Evolutionary conservation across 2,113 vertebrate species (phyloP).

Genomic region (Hepsetus odoe): DNA sequence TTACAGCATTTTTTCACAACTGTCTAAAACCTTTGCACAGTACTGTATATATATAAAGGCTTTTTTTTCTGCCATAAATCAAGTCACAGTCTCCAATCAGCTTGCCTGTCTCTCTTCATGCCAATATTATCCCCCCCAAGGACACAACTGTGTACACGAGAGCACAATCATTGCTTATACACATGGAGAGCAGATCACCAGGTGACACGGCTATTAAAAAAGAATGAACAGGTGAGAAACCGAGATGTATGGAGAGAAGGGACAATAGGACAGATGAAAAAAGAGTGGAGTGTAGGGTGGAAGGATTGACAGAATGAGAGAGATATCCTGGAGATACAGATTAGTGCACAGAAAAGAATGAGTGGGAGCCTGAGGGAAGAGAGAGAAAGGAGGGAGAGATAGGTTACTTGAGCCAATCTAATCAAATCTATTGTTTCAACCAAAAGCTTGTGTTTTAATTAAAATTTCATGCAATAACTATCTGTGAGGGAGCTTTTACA

Average conservation of each 20-base stretch:
- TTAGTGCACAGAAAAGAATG: not conserved
- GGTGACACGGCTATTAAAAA: conserved; percentile 48
- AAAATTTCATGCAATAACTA: no score
- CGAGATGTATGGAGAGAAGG: conserved; percentile 40
- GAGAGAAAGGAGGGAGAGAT: conserved; percentile 27
- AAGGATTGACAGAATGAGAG: conserved; percentile 45
- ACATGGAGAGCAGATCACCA: conserved; percentile 1
- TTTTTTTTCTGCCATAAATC: no score
- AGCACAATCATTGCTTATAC: not conserved
- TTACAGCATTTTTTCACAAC: no score
- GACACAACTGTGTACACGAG: conserved; percentile 2
- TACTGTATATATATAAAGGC: no score
- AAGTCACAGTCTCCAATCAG: not conserved
- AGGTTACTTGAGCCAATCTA: no score
- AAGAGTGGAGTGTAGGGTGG: conserved; percentile 59
- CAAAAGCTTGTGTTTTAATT: no score
- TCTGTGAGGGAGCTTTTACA: no score
- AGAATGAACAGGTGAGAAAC: conserved; percentile 56
- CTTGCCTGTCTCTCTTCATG: conserved; percentile 17
- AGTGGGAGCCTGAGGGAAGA: conserved; percentile 45
- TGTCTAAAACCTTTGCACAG: no score
- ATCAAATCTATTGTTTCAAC: no score
- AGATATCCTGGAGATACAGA: conserved; percentile 41
- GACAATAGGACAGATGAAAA: conserved; percentile 50
- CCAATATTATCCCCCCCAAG: not conserved